Conservation (phyloP, 2,113 vertebrate species). For the Anser brachyrhynchus region DNA sequence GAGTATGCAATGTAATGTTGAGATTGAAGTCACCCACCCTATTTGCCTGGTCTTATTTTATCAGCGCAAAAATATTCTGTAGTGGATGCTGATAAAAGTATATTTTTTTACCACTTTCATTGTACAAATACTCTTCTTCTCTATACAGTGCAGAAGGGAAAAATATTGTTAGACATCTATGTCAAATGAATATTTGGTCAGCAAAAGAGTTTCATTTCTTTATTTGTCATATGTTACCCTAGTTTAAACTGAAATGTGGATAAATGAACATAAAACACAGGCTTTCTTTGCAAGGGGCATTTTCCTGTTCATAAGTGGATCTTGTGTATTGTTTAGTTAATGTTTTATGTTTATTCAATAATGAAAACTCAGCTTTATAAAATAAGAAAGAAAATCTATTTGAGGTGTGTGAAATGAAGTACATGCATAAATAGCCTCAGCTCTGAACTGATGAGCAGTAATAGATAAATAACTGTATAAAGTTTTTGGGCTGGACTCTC, state of each 20-base stretch:
- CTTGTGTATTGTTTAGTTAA: conserved; percentile 25
- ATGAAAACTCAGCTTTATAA: conserved; percentile 61
- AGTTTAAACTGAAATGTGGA: conserved; percentile 11
- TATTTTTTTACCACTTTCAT: neutral
- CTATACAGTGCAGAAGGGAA: neutral
- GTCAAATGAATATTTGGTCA: neutral
- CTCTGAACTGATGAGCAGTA: conserved; percentile 14
- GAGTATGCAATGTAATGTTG: conserved; percentile 11
- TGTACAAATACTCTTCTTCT: neutral
- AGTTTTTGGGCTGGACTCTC: conserved; percentile 70
- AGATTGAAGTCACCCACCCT: conserved; percentile 37
- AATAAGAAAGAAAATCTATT: conserved; percentile 73
- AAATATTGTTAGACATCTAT: neutral
- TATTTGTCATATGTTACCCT: neutral
- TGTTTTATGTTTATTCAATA: conserved; percentile 75
- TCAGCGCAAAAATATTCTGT: conserved; percentile 31
- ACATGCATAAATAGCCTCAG: conserved; percentile 49
- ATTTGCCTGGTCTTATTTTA: conserved; percentile 38
- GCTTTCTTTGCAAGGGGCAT: neutral
- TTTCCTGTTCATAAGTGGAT: conserved; percentile 26
- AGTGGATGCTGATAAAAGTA: conserved; percentile 8
- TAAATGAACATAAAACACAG: neutral
- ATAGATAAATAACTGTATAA: conserved; percentile 55
- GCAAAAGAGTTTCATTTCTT: neutral
- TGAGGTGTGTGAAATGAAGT: conserved; percentile 73